Evolutionary conservation across 1,140 invertebrate genomes (phyloP), one percentile per base, ranked within the genome.

Genomic region (Drosophila kohkoa): DNA sequence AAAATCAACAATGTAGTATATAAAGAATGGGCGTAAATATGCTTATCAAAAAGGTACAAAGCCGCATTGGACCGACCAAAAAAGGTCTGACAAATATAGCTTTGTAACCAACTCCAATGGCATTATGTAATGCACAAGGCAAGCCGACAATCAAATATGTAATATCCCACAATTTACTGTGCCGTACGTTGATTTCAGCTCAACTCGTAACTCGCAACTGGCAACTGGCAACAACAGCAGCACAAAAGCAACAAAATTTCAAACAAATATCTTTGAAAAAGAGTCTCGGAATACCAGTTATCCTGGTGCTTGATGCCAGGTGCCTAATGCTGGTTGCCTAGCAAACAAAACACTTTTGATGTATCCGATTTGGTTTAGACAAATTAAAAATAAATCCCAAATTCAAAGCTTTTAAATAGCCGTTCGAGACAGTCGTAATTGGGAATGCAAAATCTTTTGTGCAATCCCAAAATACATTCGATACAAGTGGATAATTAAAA

Each of bases 81-180:
- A 72, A 73, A 59, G 63, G 64, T 66, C 54, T 54, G 64, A 38
- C 64, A 67, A 73, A 73, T 60, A 48, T 65, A 62, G 38, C 55
- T 73, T 68, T 73, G 30, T 67, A 54, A n/a, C 13, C 46, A 41
- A 46, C 43, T 66, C 32, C 32, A n/a, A 20, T 28, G 15, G 32
- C 30, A 54, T 41, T 49, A 49, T 30, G 32, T 46, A 73, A 73
- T 60, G 20, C 49, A 60, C 16, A 43, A 45, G 46, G 49, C 49
- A 72, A 57, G n/a, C 68, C 75, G 74, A 86, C 81, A 82, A 79
- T 86, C 82, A 87, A 66, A 82, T 77, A 82, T 75, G 70, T 82
- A 87, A 77, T 76, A 82, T 63, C 55, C 79, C 64, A 66, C 77
- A 73, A 78, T 69, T 81, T 57, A 59, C 66, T 62, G 60, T 16